Evolutionary conservation across 2,888 invertebrate genomes (phyloP), one percentile per base, ranked within the genome.

Genomic region (Allolobophora icterica): DNA sequence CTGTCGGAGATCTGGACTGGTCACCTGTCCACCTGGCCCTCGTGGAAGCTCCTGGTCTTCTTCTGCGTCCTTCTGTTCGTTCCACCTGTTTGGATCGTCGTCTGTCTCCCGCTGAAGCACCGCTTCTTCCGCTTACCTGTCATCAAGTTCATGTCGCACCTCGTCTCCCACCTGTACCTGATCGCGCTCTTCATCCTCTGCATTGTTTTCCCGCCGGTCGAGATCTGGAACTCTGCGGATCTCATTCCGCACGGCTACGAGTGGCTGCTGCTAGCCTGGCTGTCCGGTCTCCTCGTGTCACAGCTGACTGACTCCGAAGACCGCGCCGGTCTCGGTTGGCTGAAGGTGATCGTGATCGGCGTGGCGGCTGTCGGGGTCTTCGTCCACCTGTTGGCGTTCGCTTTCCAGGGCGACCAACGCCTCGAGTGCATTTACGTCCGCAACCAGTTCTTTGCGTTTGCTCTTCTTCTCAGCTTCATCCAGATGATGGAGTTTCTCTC

Each of bases 61-160:
- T 97, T 99, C 94, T 91, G 94, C 34, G 91, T 93, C 13, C 97
- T 97, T 93, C 98, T 99, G 95, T 97, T 99, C 94, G 96, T 98
- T 91, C 99, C 99, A 84, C 98, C 99, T 15, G 97, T 99, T 58
- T 99, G 99, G 99, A 96, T 99, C 93, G 97, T 97, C 90, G 98
- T 99, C 95, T 98, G 99, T 92, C 97, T 99, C 95, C 99, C 99
- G 90, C 96, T 99, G 94, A 98, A 98, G 87, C 98, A 98, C 96
- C 97, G 97, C 96, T 98, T 98, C 96, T 98, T 98, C 96, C 98
- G 99, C 96, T 98, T 99, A 94, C 99, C 99, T 92, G 99, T 99
- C 95, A 99, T 99, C 95, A 99, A 99, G 96, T 99, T 99, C 96
- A 99, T 99, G 98, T 99, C 99, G 89, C 99, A 99, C 96, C 96